These are phyloP conservation scores for Paramormyrops hopkinsi DNA, from an alignment of 2,797 vertebrate species.

Conservation along the genomic window DNA sequence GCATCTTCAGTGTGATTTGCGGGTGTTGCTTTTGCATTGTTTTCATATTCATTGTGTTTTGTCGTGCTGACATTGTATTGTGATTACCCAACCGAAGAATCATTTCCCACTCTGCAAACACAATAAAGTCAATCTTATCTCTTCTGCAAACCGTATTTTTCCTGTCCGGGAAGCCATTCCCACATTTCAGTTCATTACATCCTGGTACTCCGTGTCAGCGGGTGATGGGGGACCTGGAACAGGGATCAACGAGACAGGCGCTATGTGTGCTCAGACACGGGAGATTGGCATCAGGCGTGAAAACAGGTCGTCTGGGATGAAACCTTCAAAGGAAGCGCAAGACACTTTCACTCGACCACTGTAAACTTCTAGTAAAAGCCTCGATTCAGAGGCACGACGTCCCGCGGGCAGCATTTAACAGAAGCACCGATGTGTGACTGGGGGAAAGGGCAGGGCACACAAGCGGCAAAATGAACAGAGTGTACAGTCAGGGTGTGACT, in stretches of 20 bases:
- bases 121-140: slow-evolving; percentile 5
- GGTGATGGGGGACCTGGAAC: not conserved
- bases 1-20: not conserved
- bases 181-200: not conserved
- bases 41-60: not conserved
- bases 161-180: not conserved
- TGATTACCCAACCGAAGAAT: not conserved
- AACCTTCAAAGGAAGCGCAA: not conserved
- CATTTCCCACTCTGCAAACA: not conserved
- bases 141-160: not conserved
- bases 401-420: not conserved
- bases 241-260: not conserved
- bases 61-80: not conserved
- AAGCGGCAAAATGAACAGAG: not conserved
- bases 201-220: not conserved
- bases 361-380: not conserved
- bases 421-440: not conserved
- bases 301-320: not conserved
- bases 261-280: not conserved
- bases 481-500: slow-evolving; percentile 13
- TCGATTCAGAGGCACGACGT: not conserved
- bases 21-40: not conserved
- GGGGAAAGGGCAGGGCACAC: not conserved
- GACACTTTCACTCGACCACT: not conserved
- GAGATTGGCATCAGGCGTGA: not conserved